These are phyloP conservation scores for Palaemon carinicauda DNA, from an alignment of 1,140 invertebrate genomes.

Conservation along the genomic window DNA sequence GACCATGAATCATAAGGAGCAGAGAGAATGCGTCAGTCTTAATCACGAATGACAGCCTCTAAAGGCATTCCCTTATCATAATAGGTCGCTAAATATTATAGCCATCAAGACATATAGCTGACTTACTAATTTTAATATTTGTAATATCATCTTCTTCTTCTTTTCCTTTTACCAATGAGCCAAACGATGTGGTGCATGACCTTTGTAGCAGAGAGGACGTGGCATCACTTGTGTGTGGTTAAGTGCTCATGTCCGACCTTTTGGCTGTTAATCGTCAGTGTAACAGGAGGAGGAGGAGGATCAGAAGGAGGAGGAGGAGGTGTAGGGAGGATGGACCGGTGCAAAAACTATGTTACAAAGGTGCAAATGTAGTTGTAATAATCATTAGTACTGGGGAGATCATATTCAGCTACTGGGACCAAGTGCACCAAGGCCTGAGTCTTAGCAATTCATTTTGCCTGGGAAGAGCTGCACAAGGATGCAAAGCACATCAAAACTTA, in stretches of 20 bases:
- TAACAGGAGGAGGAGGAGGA: not conserved
- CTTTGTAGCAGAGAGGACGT: not conserved
- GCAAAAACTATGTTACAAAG: not conserved
- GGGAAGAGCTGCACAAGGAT: too few relatives aligned
- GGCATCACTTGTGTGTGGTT: not conserved
- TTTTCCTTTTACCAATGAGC: not conserved
- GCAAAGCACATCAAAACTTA: too few relatives aligned
- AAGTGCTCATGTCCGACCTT: not conserved
- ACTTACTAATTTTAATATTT: not conserved
- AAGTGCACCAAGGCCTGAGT: too few relatives aligned
- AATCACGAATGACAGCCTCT: constrained; percentile 17
- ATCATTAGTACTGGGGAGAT: too few relatives aligned
- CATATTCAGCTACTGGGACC: too few relatives aligned
- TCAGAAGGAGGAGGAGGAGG: not conserved
- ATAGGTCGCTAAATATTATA: not conserved
- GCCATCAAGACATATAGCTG: constrained; percentile 15
- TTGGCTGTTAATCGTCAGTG: not conserved
- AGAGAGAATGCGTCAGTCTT: constrained; percentile 41
- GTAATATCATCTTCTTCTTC: too few relatives aligned
- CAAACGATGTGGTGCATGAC: not conserved
- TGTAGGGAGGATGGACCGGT: not conserved
- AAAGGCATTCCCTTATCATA: not conserved
- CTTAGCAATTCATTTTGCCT: too few relatives aligned
- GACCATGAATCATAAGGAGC: not conserved
- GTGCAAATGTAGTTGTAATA: not conserved